Conservation (phyloP, 2,113 vertebrate genomes). For the Leptocoma aspasia region DNA sequence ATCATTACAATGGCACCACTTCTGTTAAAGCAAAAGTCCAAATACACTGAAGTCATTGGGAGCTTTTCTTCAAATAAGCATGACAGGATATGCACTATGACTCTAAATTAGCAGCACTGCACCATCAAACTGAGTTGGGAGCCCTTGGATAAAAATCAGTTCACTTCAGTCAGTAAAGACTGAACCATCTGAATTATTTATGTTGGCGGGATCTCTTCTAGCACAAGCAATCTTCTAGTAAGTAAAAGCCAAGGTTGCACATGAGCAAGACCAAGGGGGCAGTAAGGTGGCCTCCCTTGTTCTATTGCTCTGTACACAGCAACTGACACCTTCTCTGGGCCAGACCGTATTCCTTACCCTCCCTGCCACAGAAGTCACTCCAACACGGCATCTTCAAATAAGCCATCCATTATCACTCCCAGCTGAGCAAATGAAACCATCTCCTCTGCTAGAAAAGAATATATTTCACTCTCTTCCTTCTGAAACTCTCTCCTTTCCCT, state of each 20-base stretch:
- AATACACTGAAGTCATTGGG: not conserved
- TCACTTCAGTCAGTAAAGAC: not conserved
- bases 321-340: not conserved
- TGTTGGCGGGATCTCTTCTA: fast-evolving
- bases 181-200: not conserved
- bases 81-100: not conserved
- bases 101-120: not conserved
- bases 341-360: not conserved
- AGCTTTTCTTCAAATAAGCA: not conserved
- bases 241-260: not conserved
- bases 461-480: not conserved
- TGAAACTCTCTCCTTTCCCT: not conserved
- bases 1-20: not conserved
- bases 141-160: not conserved
- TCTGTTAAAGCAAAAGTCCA: slow-evolving; percentile 7
- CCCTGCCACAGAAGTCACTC: not conserved
- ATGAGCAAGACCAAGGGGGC: not conserved
- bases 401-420: not conserved
- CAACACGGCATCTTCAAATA: not conserved
- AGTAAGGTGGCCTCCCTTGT: not conserved
- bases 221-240: not conserved
- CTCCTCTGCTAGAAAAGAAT: not conserved
- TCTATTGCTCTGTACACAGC: not conserved
- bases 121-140: not conserved
- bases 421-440: not conserved